These are phyloP conservation scores for Rutpela maculata DNA, from an alignment of 2,888 invertebrate species.

Conservation along the genomic window DNA sequence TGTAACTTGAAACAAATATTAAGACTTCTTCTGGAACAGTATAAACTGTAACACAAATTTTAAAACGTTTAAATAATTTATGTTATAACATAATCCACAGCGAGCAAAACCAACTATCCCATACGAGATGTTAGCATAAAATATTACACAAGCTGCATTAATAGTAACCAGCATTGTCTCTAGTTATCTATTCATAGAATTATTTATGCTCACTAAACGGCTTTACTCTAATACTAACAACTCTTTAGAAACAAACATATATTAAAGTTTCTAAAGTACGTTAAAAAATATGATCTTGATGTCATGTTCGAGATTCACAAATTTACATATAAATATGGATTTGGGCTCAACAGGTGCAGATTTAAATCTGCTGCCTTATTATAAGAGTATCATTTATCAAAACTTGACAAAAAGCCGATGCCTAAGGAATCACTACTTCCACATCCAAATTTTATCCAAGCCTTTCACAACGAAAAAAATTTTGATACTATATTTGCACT, in stretches of 20 bases:
- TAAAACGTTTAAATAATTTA: not conserved
- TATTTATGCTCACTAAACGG: conserved; percentile 21
- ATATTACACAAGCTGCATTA: not conserved
- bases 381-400: too few relatives aligned
- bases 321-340: too few relatives aligned
- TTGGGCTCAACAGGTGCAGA: too few relatives aligned
- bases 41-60: not conserved
- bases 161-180: conserved; percentile 9
- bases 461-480: too few relatives aligned
- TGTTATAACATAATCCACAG: not conserved
- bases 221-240: conserved; percentile 30
- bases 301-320: not conserved
- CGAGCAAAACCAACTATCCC: not conserved
- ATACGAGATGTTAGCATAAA: not conserved
- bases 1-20: not conserved
- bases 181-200: conserved; percentile 20
- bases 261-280: not conserved
- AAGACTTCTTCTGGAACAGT: not conserved
- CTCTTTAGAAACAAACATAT: conserved; percentile 17
- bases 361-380: too few relatives aligned
- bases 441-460: too few relatives aligned
- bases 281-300: not conserved
- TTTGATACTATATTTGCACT: too few relatives aligned
- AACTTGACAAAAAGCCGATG: too few relatives aligned
- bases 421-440: too few relatives aligned